phyloP scores from a whole-genome alignment of 1,140 invertebrate species.

The Spodoptera litura region DNA sequence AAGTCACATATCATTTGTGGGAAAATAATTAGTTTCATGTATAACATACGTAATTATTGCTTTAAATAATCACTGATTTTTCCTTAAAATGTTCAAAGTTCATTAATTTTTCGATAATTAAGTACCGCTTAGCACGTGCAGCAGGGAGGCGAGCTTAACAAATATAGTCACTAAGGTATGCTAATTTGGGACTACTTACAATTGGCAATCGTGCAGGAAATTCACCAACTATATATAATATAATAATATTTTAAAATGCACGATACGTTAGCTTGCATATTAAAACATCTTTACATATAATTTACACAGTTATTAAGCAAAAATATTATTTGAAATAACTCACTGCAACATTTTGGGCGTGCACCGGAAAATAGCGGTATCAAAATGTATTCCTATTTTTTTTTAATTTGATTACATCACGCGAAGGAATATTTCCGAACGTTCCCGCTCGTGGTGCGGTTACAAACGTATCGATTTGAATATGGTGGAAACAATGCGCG shows the following conservation, averaged over 20 bases:
- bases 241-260: constrained; percentile 39
- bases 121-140: too few relatives aligned
- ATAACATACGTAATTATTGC: too few relatives aligned
- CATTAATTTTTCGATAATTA: too few relatives aligned
- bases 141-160: too few relatives aligned
- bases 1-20: too few relatives aligned
- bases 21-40: too few relatives aligned
- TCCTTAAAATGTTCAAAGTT: too few relatives aligned
- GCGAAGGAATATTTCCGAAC: constrained; percentile 52
- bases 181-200: constrained; percentile 3
- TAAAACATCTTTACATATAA: constrained; percentile 58
- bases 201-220: constrained; percentile 12
- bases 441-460: constrained; percentile 43
- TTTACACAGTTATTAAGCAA: constrained; percentile 67
- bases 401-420: constrained; percentile 54
- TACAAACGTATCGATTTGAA: constrained; percentile 45
- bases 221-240: constrained; percentile 2
- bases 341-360: constrained; percentile 53
- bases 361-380: constrained; percentile 65
- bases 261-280: constrained; percentile 36
- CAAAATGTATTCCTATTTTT: constrained; percentile 54
- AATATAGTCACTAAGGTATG: too few relatives aligned
- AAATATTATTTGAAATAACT: constrained; percentile 64
- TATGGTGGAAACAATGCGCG: constrained; percentile 37
- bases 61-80: too few relatives aligned